Conservation (phyloP, 2,113 vertebrate genomes). For the Sphaerodactylus townsendi region DNA sequence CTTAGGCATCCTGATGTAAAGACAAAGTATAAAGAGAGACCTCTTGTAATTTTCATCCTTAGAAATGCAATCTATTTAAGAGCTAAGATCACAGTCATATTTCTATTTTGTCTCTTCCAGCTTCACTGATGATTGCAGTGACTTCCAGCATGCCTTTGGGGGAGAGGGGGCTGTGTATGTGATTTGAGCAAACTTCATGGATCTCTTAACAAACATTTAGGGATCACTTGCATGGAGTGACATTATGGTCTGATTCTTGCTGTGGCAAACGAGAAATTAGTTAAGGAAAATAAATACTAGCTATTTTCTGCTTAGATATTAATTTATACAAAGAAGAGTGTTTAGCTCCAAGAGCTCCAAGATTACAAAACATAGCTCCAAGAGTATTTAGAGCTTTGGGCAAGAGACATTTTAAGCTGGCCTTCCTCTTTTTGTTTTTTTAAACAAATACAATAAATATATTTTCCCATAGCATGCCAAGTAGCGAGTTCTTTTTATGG, state of each 20-base stretch:
- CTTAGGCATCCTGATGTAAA: background rate
- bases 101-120: background rate
- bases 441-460: background rate
- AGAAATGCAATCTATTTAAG: background rate
- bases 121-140: background rate
- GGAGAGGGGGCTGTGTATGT: too few relatives aligned
- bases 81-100: background rate
- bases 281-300: background rate
- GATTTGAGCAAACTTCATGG: background rate
- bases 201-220: background rate
- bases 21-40: background rate
- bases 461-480: background rate
- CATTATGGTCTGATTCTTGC: background rate
- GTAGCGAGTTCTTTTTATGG: background rate
- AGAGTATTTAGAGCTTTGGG: background rate
- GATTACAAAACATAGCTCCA: background rate
- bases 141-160: background rate
- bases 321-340: background rate
- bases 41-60: background rate
- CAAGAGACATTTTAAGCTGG: background rate
- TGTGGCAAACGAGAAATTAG: background rate
- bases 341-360: too few relatives aligned
- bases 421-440: background rate
- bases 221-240: background rate
- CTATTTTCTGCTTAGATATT: background rate